phyloP scores from a whole-genome alignment of 2,888 invertebrate genomes.

The Flabesymbios commensalis region DNA sequence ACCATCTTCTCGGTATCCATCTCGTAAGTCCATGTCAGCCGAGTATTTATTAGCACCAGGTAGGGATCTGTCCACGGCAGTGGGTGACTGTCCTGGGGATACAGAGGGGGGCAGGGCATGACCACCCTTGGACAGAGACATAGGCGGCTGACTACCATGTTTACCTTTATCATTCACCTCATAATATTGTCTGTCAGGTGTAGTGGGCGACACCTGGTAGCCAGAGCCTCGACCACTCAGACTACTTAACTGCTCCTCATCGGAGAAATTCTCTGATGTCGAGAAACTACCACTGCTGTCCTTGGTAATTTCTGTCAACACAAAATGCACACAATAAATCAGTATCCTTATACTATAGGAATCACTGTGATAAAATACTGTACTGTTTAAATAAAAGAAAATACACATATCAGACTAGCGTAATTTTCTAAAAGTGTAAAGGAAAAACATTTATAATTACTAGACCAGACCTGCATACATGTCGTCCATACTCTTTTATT shows the following conservation, averaged over 20 bases:
- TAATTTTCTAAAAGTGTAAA: too few relatives aligned
- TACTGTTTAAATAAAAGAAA: too few relatives aligned
- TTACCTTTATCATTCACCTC: too few relatives aligned
- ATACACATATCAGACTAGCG: too few relatives aligned
- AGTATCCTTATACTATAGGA: too few relatives aligned
- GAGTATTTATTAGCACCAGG: not conserved
- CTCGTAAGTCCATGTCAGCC: not conserved
- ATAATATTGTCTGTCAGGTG: not conserved
- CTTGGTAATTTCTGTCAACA: constrained; percentile 14
- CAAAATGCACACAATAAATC: too few relatives aligned
- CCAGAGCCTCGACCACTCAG: not conserved
- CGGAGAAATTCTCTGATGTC: constrained; percentile 24
- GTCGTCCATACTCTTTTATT: too few relatives aligned
- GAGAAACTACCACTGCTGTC: constrained; percentile 18
- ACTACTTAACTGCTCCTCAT: constrained; percentile 21
- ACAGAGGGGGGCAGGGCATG: not conserved
- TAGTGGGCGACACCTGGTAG: constrained; percentile 21
- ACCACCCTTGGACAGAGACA: not conserved
- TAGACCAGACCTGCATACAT: too few relatives aligned
- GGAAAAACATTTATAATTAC: too few relatives aligned
- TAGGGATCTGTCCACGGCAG: not conserved
- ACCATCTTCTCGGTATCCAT: constrained; percentile 26
- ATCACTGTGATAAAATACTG: too few relatives aligned
- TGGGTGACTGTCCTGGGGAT: not conserved
- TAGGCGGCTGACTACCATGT: not conserved